Percentiles rank a stretch among this genome's conserved stretches.
phyloP scores from a whole-genome alignment of 2,888 invertebrate genomes.

The Amblyteles armatorius region DNA sequence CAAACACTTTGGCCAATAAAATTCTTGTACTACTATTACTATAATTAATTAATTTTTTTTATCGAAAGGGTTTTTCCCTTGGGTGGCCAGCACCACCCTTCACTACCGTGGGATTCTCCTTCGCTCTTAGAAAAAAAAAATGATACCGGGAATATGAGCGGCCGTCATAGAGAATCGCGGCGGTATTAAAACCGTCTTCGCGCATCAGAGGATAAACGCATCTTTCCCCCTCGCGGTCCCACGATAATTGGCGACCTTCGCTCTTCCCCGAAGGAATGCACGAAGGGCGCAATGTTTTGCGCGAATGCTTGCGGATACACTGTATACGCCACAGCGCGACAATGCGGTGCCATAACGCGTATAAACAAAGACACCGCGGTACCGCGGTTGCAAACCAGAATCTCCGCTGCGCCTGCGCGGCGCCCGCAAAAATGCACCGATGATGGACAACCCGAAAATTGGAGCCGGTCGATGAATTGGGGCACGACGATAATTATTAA shows the following conservation, averaged over 20 bases:
- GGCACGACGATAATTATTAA: slow-evolving; percentile 8
- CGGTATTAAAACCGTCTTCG: slow-evolving; percentile 77
- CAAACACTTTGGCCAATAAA: too few species aligned
- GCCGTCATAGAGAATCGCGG: slow-evolving; percentile 78
- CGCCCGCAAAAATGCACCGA: slow-evolving; percentile 31
- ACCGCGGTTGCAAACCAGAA: neutral
- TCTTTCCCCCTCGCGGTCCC: slow-evolving; percentile 66
- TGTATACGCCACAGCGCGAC: slow-evolving; percentile 47
- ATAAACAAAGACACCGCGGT: slow-evolving; percentile 10
- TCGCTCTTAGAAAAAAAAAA: slow-evolving; percentile 36
- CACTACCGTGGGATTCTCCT: slow-evolving; percentile 44
- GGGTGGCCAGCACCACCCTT: neutral
- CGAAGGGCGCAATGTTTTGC: slow-evolving; percentile 73
- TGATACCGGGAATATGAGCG: slow-evolving; percentile 72
- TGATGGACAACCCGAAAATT: slow-evolving; percentile 49
- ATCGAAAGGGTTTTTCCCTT: neutral
- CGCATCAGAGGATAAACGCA: slow-evolving; percentile 63
- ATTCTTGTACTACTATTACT: too few species aligned
- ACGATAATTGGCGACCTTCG: slow-evolving; percentile 83
- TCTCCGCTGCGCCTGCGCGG: neutral
- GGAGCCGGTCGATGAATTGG: neutral
- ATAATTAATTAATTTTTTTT: neutral
- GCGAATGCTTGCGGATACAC: slow-evolving; percentile 48
- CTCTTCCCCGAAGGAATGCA: slow-evolving; percentile 83
- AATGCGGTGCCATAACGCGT: slow-evolving; percentile 27